Conservation (phyloP, 1,140 invertebrate genomes). For the Nasonia giraulti region DNA sequence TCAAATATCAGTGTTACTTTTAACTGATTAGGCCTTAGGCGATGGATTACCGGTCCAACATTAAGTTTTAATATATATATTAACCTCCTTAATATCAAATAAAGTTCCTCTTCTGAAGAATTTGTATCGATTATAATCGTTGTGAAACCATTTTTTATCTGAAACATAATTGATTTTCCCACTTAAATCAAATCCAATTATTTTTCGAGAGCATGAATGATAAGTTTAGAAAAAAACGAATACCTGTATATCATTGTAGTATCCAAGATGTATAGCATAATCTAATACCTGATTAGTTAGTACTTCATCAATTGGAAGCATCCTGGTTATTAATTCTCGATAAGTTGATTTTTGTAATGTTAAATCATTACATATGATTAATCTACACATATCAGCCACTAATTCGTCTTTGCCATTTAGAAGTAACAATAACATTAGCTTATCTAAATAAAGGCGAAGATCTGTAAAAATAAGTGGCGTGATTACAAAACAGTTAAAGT, state of each 20-base stretch:
- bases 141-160: conserved; percentile 45
- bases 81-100: conserved; percentile 55
- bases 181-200: conserved; percentile 6
- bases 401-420: conserved; percentile 34
- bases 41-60: conserved; percentile 54
- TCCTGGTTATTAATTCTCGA: conserved; percentile 52
- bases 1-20: conserved; percentile 55
- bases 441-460: conserved; percentile 53
- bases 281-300: conserved; percentile 58
- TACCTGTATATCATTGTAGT: conserved; percentile 59
- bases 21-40: conserved; percentile 49
- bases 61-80: conserved; percentile 52
- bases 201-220: not conserved
- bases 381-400: conserved; percentile 47
- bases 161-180: conserved; percentile 22
- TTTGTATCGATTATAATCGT: conserved; percentile 57
- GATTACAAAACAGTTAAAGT: not conserved
- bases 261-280: conserved; percentile 56
- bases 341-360: conserved; percentile 48
- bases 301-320: conserved; percentile 54
- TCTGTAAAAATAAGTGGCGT: conserved; percentile 53
- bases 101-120: conserved; percentile 62
- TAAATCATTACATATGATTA: conserved; percentile 56
- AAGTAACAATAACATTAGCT: conserved; percentile 42
- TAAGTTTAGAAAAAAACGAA: not conserved